These are phyloP conservation scores for Enteromius thamalakanensis DNA, from an alignment of 2,797 vertebrate species.

Conservation along the genomic window DNA sequence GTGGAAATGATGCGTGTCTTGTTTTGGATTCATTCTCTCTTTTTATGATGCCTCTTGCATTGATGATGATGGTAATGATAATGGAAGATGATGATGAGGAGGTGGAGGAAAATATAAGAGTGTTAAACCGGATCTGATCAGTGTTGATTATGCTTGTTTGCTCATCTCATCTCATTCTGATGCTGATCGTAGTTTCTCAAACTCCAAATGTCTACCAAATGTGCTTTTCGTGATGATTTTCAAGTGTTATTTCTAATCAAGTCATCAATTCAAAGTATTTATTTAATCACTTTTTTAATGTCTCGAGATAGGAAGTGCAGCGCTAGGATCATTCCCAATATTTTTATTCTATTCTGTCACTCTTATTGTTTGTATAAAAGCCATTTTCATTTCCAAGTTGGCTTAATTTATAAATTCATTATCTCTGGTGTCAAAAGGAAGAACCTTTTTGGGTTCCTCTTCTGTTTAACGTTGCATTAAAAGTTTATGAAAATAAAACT, in stretches of 20 bases:
- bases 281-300: not conserved
- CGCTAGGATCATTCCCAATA: not conserved
- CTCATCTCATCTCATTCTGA: conserved; percentile 35
- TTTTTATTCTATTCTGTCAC: not conserved
- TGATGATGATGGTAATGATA: conserved; percentile 33
- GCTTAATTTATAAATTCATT: not conserved
- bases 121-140: conserved; percentile 27
- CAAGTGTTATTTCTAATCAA: conserved; percentile 6
- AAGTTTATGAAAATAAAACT: not conserved
- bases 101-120: conserved; percentile 21
- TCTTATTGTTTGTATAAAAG: not conserved
- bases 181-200: conserved; percentile 2
- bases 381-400: not conserved
- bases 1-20: conserved; percentile 9
- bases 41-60: conserved; percentile 41
- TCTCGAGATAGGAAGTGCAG: not conserved
- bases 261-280: conserved; percentile 1
- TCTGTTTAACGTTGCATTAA: not conserved
- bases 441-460: not conserved
- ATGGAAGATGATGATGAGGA: conserved; percentile 24
- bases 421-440: not conserved
- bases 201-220: conserved; percentile 11
- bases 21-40: conserved; percentile 28
- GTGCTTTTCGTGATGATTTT: conserved; percentile 14
- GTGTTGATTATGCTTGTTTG: conserved; percentile 34